Evolutionary conservation across 2,888 invertebrate species (phyloP).

Genomic region (Pachliopta kotzebuea): DNA sequence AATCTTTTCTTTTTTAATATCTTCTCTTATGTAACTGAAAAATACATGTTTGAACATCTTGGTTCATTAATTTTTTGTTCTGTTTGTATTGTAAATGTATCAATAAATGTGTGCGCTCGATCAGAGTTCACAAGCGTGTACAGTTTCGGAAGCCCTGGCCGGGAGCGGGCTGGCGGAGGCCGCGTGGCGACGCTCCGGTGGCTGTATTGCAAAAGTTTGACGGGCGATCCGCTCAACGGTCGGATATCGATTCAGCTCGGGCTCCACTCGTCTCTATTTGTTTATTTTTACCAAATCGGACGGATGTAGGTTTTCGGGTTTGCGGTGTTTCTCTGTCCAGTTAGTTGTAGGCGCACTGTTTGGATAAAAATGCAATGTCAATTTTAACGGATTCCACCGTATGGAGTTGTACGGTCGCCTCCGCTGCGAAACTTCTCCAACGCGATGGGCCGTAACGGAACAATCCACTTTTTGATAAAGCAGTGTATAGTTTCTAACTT

Average conservation of each 20-base stretch:
- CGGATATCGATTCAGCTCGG: conserved; percentile 66
- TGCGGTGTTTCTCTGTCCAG: conserved; percentile 65
- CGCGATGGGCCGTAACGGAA: not conserved
- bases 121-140: conserved; percentile 28
- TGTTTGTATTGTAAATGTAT: conserved; percentile 1
- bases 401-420: conserved; percentile 1
- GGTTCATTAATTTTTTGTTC: not conserved
- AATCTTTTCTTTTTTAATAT: no score
- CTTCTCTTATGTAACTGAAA: no score
- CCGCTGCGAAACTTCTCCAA: not conserved
- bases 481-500: not conserved
- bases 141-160: conserved; percentile 31
- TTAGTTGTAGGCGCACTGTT: conserved; percentile 56
- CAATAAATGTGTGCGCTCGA: conserved; percentile 7
- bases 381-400: conserved; percentile 35
- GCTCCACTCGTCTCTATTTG: conserved; percentile 56
- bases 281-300: conserved; percentile 67
- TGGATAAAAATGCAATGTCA: conserved; percentile 50
- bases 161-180: conserved; percentile 36
- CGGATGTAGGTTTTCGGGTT: conserved; percentile 76
- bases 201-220: conserved; percentile 72
- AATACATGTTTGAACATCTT: no score
- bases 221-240: conserved; percentile 54
- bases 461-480: not conserved
- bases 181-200: conserved; percentile 28